These are phyloP conservation scores for Conchocele bisecta DNA, from an alignment of 2,888 invertebrate genomes.

Conservation along the genomic window DNA sequence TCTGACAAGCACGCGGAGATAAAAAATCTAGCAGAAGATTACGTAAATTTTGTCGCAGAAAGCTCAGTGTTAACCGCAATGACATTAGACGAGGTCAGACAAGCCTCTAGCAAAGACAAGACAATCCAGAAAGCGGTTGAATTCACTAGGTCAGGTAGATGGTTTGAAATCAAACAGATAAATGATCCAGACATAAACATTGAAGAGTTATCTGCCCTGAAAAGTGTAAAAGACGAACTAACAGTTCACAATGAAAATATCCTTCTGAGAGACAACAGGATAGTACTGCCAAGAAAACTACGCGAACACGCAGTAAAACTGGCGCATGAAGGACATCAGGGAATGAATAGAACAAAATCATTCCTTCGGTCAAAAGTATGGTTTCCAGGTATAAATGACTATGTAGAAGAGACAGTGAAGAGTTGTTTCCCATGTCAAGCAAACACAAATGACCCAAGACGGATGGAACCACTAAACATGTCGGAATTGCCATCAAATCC, in stretches of 20 bases:
- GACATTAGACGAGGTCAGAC: slow-evolving; percentile 58
- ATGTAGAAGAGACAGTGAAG: slow-evolving; percentile 38
- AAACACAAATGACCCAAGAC: background rate
- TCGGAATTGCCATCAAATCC: slow-evolving; percentile 41
- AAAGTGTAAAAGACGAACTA: slow-evolving; percentile 43
- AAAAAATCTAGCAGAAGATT: slow-evolving; percentile 59
- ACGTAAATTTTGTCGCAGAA: slow-evolving; percentile 53
- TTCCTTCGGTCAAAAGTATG: slow-evolving; percentile 53
- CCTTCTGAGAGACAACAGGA: slow-evolving; percentile 26
- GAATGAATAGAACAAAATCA: slow-evolving; percentile 54
- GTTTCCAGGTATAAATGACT: slow-evolving; percentile 57
- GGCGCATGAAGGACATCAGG: slow-evolving; percentile 66
- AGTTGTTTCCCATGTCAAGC: slow-evolving; percentile 39
- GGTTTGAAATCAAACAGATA: slow-evolving; percentile 39
- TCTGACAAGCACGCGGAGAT: background rate
- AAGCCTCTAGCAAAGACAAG: slow-evolving; percentile 39
- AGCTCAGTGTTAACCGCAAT: slow-evolving; percentile 58
- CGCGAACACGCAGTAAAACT: slow-evolving; percentile 39
- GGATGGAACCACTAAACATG: slow-evolving; percentile 50
- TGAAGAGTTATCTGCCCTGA: slow-evolving; percentile 17
- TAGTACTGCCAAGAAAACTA: slow-evolving; percentile 42
- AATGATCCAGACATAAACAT: slow-evolving; percentile 32
- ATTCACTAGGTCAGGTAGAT: slow-evolving; percentile 23
- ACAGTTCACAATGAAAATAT: slow-evolving; percentile 31
- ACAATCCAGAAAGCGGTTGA: slow-evolving; percentile 53